Evolutionary conservation across 2,797 vertebrate species (phyloP), one percentile per base, ranked within the genome.

Genomic region (Heliangelus exortis): DNA sequence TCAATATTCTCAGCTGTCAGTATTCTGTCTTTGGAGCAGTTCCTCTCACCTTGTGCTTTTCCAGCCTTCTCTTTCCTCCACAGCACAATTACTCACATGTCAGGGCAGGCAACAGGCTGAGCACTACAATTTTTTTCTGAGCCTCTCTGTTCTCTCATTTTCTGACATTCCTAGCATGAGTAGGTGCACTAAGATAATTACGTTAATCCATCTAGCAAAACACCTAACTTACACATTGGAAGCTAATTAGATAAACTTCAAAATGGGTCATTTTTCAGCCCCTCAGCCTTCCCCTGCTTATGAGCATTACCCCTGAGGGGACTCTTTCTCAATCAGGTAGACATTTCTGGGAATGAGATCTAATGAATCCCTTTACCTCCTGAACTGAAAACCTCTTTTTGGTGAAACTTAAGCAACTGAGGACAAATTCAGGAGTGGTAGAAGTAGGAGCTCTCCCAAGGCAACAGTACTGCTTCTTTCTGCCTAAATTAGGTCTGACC

Each of bases 231-330:
- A 92, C 71, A 95, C 61, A 84, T 96, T 88, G 88, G 95, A 67
- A 95, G 87, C 92, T 97, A 97, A 97, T 97, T 97, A 95, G 85
- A 96, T 95, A 96, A 96, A 96, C 89, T 93, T 94, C 93, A 96
- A 96, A 95, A 97, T 95, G 95, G 95, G 93, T 97, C 95, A 96
- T 97, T 96, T 96, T 96, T 96, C 96, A 97, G 89, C 74, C 53
- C 68, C 75, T 95, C 88, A 95, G 92, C 57, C 77, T 93, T 45
- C 1, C 17, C 77, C 59, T 90, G 79, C 93, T 95, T 95, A 91
- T 82, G 71, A 97, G 93, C 83, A 88, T 91, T 95, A 92, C 71
- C 89, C 96, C 96, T 95, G 93, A 94, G 91, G 95, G 93, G 83
- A 89, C 83, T 93, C 85, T 92, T 95, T 95, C 93, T 93, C 93